Evolutionary conservation across 2,113 vertebrate genomes (phyloP), one percentile per base, ranked within the genome.

Genomic region (Nipponia nippon): DNA sequence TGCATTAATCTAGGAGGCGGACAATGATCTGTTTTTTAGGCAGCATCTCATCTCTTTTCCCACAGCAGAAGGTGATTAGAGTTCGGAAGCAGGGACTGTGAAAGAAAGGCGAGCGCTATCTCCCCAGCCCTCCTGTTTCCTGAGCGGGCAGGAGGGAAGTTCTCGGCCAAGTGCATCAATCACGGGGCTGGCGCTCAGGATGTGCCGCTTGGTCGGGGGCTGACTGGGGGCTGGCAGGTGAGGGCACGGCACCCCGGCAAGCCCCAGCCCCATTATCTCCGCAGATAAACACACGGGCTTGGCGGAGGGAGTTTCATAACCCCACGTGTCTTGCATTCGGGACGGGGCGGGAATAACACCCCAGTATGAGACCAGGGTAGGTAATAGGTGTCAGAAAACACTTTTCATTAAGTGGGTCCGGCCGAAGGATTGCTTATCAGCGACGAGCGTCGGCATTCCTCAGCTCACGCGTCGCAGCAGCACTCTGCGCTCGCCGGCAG

Each of bases 1-100:
- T 98, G 99, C 98, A 99, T 99, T 99, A 99, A 99, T 99, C 99
- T 99, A 99, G 99, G 98, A 99, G 99, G 99, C 99, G 99, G 99
- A 99, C 99, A 99, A 99, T 99, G 99, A 99, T 99, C 99, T 99
- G 99, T 99, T 99, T 99, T 99, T 99, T 99, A 99, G 99, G 99
- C 99, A 98, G 98, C 99, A 99, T 99, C 99, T 99, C 99, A 99
- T 99, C 98, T 99, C 98, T 99, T 99, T 97, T 99, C 99, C 99
- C 99, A 99, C 99, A 99, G 99, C 99, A 99, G 99, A 99, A 99
- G 99, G 99, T 99, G 99, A 99, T 99, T 99, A 99, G 98, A 98
- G 98, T 98, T 98, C 98, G 98, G 98, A 98, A 98, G 97, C 98
- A 94, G 98, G 97, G 98, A 95, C 98, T 98, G 98, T 98, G 98